A percentile compares a stretch with the other conserved stretches of the same genome.
Conservation (phyloP, 2,113 vertebrate genomes). For the Equus quagga region DNA sequence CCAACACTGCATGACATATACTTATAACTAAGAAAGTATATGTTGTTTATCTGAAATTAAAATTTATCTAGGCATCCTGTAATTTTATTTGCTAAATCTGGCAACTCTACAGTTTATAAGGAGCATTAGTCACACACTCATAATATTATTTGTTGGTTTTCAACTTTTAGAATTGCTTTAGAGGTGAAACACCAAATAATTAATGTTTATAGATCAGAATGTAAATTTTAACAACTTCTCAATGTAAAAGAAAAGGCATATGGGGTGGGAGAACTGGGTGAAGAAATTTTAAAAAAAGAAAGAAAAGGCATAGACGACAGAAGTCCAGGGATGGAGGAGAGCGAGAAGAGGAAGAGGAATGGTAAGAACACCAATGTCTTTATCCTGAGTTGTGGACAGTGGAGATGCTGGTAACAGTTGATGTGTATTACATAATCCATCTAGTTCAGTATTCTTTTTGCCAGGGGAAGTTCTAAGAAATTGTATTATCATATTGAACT, state of each 20-base stretch:
- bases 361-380: not conserved
- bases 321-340: not conserved
- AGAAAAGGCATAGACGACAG: not conserved
- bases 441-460: not conserved
- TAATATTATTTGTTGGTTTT: conserved; percentile 4
- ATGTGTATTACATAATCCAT: not conserved
- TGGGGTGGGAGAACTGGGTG: not conserved
- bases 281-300: not conserved
- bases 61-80: not conserved
- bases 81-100: conserved; percentile 3
- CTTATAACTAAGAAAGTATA: not conserved
- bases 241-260: not conserved
- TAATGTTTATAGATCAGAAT: not conserved
- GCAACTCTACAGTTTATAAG: not conserved
- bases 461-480: not conserved
- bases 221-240: conserved; percentile 5
- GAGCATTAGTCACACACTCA: not conserved
- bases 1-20: not conserved
- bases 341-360: not conserved
- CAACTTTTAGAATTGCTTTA: conserved; percentile 8
- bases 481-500: not conserved
- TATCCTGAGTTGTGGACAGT: not conserved
- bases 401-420: not conserved
- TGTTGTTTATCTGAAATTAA: not conserved
- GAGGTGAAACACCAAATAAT: not conserved